A percentile compares a stretch with the other conserved stretches of the same genome.
phyloP scores from a whole-genome alignment of 1,140 invertebrate species.

The Thrips palmi region DNA sequence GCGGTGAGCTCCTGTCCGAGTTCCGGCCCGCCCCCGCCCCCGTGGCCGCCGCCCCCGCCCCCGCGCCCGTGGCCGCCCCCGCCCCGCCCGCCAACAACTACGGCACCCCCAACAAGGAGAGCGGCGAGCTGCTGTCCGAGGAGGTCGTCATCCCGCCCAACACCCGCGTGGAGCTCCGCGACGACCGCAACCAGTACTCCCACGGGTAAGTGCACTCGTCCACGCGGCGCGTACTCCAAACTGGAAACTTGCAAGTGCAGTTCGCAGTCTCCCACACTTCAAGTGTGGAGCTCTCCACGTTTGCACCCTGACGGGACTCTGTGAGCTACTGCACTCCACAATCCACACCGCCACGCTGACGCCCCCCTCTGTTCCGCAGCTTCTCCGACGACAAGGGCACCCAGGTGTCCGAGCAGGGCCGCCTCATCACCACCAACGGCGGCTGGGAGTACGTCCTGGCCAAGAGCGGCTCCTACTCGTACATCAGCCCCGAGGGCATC shows the following conservation, averaged over 20 bases:
- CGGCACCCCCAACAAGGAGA: too few species aligned
- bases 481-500: conserved; percentile 27
- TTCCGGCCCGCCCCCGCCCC: conserved; percentile 12
- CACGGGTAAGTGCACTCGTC: conserved; percentile 11
- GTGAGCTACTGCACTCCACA: too few species aligned
- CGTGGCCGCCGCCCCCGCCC: not conserved
- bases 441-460: conserved; percentile 21
- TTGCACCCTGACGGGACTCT: too few species aligned
- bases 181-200: conserved; percentile 12
- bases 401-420: conserved; percentile 17
- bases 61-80: not conserved
- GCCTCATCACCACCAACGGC: conserved; percentile 18
- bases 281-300: too few species aligned
- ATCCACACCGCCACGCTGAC: too few species aligned
- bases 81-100: too few species aligned
- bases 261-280: too few species aligned
- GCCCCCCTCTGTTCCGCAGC: conserved; percentile 13
- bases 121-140: too few species aligned
- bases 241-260: too few species aligned
- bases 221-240: not conserved
- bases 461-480: conserved; percentile 26
- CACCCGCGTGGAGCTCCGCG: conserved; percentile 8
- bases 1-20: not conserved
- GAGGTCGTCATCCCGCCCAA: conserved; percentile 10
- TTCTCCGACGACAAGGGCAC: conserved; percentile 17